Evolutionary conservation across 2,888 invertebrate species (phyloP), one percentile per base, ranked within the genome.

Genomic region (Drosophila niveifrons): DNA sequence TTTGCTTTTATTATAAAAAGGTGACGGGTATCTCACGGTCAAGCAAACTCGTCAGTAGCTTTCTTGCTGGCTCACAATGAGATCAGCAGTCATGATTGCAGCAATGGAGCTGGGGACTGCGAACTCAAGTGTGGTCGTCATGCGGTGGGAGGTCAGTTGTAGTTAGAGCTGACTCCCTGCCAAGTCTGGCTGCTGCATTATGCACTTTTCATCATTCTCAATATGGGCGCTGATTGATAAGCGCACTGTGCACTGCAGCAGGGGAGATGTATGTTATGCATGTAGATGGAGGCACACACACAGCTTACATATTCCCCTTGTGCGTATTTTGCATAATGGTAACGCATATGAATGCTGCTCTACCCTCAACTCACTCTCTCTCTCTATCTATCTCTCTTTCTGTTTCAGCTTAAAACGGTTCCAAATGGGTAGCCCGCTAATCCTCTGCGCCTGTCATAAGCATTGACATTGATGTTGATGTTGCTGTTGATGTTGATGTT

Each of bases 391-490:
- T 11, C 8, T 29, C 48, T 13, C 41, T 9, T 43, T 11, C 8
- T 29, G 43, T 13, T 15, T 10, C 48, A 46, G 77, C 10, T 62
- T 75, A 65, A 84, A 85, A 71, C 80, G 44, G 77, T 86, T 86
- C 75, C 86, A 55, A 72, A 65, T 69, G 84, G 83, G 59, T 83
- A 82, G 66, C 72, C 67, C 88, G 89, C 88, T 84, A 89, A 84
- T 84, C 83, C 85, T 78, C 73, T 78, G 82, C 72, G 89, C 82
- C 88, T 88, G 85, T 89, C 88, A 85, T 89, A 85, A 89, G 73
- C 85, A 89, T 82, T 85, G 88, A 85, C 80, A 75, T 88, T 85
- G 83, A 83, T 89, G 83, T 85, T 87, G 85, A 87, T 80, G 75
- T 59, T 64, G 53, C 36, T 59, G 72, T 59, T 71, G 46, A 47